Percentiles rank a stretch among this genome's conserved stretches.
Conservation (phyloP, 2,888 invertebrate species). For the Ophion ellenae region DNA sequence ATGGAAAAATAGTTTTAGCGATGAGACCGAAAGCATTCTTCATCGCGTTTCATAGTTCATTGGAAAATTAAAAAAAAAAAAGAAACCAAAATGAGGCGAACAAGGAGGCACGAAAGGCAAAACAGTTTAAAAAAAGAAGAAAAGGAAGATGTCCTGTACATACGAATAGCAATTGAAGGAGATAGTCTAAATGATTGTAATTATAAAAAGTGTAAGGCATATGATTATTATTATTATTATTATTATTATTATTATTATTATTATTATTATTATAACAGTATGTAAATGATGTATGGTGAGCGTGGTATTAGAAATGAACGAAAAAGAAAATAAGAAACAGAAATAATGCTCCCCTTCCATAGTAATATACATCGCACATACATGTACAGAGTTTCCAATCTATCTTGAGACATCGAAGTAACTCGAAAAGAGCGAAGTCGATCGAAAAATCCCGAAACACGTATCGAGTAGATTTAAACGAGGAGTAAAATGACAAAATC, state of each 20-base stretch:
- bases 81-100: conserved; percentile 3
- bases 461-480: too few species aligned
- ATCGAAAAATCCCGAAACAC: too few species aligned
- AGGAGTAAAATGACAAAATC: too few species aligned
- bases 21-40: conserved; percentile 4
- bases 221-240: conserved; percentile 44
- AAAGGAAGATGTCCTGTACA: conserved; percentile 62
- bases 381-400: conserved; percentile 27
- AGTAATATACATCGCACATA: conserved; percentile 59
- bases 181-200: conserved; percentile 67
- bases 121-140: not conserved
- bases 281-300: conserved; percentile 70
- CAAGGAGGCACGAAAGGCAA: not conserved
- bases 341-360: conserved; percentile 66
- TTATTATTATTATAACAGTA: conserved; percentile 67
- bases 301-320: conserved; percentile 67
- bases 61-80: conserved; percentile 28
- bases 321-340: conserved; percentile 42
- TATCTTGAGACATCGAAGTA: too few species aligned
- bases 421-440: too few species aligned
- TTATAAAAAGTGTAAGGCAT: conserved; percentile 67
- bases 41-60: conserved; percentile 56
- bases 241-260: conserved; percentile 60
- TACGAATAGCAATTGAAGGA: conserved; percentile 65
- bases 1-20: conserved; percentile 6